phyloP scores from a whole-genome alignment of 2,797 vertebrate species.

The Cynodonichthys magdalenae region DNA sequence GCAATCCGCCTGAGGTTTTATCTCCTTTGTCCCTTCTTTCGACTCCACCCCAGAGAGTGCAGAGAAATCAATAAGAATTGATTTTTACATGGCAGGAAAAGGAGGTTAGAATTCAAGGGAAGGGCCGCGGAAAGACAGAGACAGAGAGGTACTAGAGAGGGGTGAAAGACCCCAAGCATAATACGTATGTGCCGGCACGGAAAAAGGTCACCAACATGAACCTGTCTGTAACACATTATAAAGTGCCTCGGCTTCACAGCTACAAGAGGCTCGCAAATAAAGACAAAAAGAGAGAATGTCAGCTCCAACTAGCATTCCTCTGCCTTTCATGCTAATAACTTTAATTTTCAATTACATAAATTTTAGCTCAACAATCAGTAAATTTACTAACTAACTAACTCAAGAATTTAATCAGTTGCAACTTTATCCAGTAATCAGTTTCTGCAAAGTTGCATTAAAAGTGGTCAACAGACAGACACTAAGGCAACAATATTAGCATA shows the following conservation, averaged over 20 bases:
- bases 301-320: too few species aligned
- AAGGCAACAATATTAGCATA: slow-evolving; percentile 29
- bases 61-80: slow-evolving; percentile 81
- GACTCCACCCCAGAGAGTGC: slow-evolving; percentile 74
- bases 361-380: neutral
- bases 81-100: slow-evolving; percentile 73
- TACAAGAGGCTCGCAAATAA: slow-evolving; percentile 17
- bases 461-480: neutral
- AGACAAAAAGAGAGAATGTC: neutral
- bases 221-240: slow-evolving; percentile 71
- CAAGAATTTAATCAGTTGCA: too few species aligned
- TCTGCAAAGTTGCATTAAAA: too few species aligned
- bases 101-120: slow-evolving; percentile 76
- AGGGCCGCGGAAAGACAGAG: slow-evolving; percentile 63
- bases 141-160: slow-evolving; percentile 54
- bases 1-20: slow-evolving; percentile 78
- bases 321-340: too few species aligned
- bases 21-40: slow-evolving; percentile 78
- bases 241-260: slow-evolving; percentile 38
- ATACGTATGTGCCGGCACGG: slow-evolving; percentile 70
- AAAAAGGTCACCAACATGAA: slow-evolving; percentile 79
- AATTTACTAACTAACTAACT: neutral
- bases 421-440: too few species aligned
- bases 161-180: slow-evolving; percentile 57
- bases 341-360: too few species aligned